Base-by-base conservation (phyloP, 1,140 invertebrate genomes). In the Sipha flava region DNA sequence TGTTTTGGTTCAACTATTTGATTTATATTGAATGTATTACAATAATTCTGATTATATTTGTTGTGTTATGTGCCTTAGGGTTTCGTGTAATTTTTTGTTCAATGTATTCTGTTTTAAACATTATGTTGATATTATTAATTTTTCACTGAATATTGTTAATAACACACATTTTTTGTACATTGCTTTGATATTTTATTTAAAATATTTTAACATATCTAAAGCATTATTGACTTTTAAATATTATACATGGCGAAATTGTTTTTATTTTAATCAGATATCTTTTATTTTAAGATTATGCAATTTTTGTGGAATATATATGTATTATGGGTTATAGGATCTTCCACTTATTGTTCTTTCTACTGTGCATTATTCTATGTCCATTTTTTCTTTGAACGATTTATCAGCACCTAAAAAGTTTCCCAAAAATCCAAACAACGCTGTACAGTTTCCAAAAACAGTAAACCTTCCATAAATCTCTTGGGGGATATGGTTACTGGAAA, bases 391-490 rank as follows among this genome's bases (percentile, higher is more conserved):
- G 16, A 37, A 14, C 64, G 64, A 68, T 68, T 68, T 68, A 68
- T 68, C 64, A 68, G 64, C 23, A 23, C 12, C 37, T 37, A 68
- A 68, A 68, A 68, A 68, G 64, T 68, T 68, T 68, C 26, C n/a
- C 64, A 45, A 68, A 68, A 16, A 21, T 14, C 37, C n/a, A 43
- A 68, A 43, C 37, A 43, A 43, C 18, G 64, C 37, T 43, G 43
- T 68, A 43, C 18, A 43, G 21, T 68, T 68, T 68, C 37, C 21
- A 43, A 68, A 68, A 68, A 68, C 64, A 68, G 64, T 23, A 45
- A 68, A 68, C 66, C n/a, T 66, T 16, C 62, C 34, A 68, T 68
- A 68, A 68, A 68, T 68, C 21, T 68, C 40, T 68, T 6, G 23
- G 21, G 9, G 37, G 21, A 40, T 40, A 40, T 18, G 45, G 66